phyloP scores from a whole-genome alignment of 1,140 invertebrate species.

The Plutomurus gul region DNA sequence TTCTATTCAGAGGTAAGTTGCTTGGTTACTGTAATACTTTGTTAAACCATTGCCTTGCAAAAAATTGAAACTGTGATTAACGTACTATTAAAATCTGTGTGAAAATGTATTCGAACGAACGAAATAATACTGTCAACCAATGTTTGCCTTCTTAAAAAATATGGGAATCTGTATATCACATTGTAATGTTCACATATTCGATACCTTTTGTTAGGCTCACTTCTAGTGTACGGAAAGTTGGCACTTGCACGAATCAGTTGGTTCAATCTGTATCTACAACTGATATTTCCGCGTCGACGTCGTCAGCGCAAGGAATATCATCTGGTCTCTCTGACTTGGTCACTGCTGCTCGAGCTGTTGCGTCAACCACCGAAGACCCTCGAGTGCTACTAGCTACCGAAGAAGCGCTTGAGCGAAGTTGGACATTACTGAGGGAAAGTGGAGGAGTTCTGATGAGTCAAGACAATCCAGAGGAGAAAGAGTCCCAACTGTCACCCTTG shows the following conservation, averaged over 20 bases:
- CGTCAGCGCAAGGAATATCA: constrained; percentile 47
- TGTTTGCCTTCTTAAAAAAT: not conserved
- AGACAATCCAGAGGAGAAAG: constrained; percentile 55
- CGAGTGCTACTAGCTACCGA: constrained; percentile 48
- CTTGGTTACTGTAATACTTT: not conserved
- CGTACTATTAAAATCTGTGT: no score
- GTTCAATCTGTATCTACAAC: constrained; percentile 36
- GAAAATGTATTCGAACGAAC: no score
- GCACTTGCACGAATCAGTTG: constrained; percentile 45
- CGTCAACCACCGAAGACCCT: constrained; percentile 39
- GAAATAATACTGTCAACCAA: no score
- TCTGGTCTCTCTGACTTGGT: constrained; percentile 50
- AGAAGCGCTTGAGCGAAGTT: constrained; percentile 50
- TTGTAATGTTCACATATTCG: not conserved
- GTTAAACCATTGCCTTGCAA: not conserved
- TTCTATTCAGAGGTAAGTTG: constrained; percentile 48
- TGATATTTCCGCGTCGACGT: constrained; percentile 37
- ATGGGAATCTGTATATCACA: not conserved
- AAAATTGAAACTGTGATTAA: no score
- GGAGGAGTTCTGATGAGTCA: constrained; percentile 31
- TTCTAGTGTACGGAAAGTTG: constrained; percentile 43
- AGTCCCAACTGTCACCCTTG: constrained; percentile 66
- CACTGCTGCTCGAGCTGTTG: constrained; percentile 45
- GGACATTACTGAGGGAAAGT: constrained; percentile 48
- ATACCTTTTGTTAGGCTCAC: constrained; percentile 34